phyloP scores from a whole-genome alignment of 2,888 invertebrate species.

The Amphimallon solstitiale region DNA sequence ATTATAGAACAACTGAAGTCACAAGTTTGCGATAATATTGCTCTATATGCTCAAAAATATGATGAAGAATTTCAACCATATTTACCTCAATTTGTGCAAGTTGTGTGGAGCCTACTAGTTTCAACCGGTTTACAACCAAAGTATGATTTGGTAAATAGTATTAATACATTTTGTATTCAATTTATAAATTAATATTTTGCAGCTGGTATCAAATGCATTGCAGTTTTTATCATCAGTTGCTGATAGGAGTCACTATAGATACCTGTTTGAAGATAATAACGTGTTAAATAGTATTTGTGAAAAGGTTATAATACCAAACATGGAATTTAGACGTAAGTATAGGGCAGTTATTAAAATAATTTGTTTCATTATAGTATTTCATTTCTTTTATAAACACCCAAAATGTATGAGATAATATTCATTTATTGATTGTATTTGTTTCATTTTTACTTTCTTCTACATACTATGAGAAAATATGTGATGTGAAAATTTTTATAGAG shows the following conservation, averaged over 20 bases:
- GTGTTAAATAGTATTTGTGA: conserved; percentile 93
- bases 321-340: conserved; percentile 91
- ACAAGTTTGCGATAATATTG: conserved; percentile 95
- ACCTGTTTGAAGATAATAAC: conserved; percentile 87
- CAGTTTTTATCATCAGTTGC: conserved; percentile 96
- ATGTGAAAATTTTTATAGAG: no score
- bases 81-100: conserved; percentile 92
- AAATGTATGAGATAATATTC: no score
- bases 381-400: no score
- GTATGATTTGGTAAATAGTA: conserved; percentile 81
- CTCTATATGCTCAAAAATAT: conserved; percentile 96
- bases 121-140: conserved; percentile 86
- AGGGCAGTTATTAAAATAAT: no score
- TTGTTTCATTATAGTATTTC: no score
- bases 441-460: no score
- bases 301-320: conserved; percentile 98
- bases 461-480: no score
- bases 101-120: conserved; percentile 91
- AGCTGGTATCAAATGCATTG: conserved; percentile 96
- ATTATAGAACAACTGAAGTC: conserved; percentile 91
- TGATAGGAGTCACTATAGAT: conserved; percentile 87
- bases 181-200: conserved; percentile 52
- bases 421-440: no score
- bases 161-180: conserved; percentile 2
- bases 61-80: conserved; percentile 95